Evolutionary conservation across 1,140 invertebrate genomes (phyloP).

Genomic region (Calliphora vicina): DNA sequence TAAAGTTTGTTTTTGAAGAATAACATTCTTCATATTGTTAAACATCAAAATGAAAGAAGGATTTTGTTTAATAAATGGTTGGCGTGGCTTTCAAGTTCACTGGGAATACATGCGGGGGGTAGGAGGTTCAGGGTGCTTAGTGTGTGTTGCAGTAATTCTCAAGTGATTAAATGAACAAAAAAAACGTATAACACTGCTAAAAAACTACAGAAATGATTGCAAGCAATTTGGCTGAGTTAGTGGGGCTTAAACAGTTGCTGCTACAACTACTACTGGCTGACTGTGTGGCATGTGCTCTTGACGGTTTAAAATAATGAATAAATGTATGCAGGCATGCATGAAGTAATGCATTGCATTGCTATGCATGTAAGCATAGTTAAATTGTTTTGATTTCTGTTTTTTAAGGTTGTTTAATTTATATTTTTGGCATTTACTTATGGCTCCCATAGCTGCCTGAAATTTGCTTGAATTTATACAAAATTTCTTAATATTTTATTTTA

Average conservation of each 20-base stretch:
- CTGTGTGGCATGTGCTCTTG: background rate
- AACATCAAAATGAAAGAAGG: too few species aligned
- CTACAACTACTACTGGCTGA: background rate
- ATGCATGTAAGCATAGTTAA: background rate
- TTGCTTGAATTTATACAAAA: too few species aligned
- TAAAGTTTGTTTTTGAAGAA: too few species aligned
- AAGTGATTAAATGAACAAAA: background rate
- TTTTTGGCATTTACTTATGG: background rate
- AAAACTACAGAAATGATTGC: background rate
- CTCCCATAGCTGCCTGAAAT: background rate
- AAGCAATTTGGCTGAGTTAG: background rate
- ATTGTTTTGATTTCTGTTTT: background rate
- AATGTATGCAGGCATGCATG: background rate
- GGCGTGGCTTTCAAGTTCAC: too few species aligned
- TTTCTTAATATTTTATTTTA: background rate
- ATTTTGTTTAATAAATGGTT: too few species aligned
- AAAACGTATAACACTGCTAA: background rate
- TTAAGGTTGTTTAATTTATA: background rate
- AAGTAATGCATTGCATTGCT: background rate
- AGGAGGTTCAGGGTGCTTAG: background rate
- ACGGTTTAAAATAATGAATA: background rate
- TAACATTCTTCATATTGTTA: too few species aligned
- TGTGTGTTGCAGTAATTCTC: background rate
- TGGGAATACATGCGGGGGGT: background rate
- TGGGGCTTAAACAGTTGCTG: background rate